Base-by-base conservation (phyloP, 2,888 invertebrate genomes). In the Lepidonotus clava region DNA sequence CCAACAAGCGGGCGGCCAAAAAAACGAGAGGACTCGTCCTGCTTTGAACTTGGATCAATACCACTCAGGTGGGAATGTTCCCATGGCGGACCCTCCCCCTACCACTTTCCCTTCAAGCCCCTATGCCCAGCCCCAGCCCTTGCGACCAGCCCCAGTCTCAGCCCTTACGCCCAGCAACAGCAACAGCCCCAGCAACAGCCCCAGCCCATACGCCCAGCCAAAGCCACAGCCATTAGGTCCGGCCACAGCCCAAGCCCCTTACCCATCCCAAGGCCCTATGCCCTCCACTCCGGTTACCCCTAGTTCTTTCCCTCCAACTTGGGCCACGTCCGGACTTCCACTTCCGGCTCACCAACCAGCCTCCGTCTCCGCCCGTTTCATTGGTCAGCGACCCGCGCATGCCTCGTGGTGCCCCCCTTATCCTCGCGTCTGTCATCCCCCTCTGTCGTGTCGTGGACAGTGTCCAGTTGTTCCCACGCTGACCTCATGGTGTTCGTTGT, bases 51-150 rank as follows among this genome's bases (percentile, higher is more conserved):
- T 24, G 36, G 38, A 71, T 71, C 71, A n/a, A 71, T 71, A 71
- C 36, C 71, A 71, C 71, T 71, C 71, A 71, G 71, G 71, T 71
- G 71, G 71, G 71, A 71, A 71, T 71, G 71, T 71, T 71, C 80
- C 51, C 80, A 41, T 38, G 46, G 21, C 28, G 38, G 38, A 40
- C n/a, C 76, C 38, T 38, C 76, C 18, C 36, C 6, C 11, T 66
- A 21, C 8, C 11, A 8, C 6, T 6, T 14, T 21, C 28, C 66
- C 11, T 8, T 24, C 66, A 6, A 6, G n/a, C 11, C 28, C 66
- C 6, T n/a, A 8, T 32, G 24, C n/a, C 11, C 24, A 28, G 11
- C 11, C 66, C 11, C 66, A 28, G 66, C n/a, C 6, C 66, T 32
- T 32, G 24, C n/a, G 8, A n/a, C 11, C 24, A 28, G 11, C 11